Base-by-base conservation (phyloP, 2,888 invertebrate genomes). In the Nymphalis polychloros region DNA sequence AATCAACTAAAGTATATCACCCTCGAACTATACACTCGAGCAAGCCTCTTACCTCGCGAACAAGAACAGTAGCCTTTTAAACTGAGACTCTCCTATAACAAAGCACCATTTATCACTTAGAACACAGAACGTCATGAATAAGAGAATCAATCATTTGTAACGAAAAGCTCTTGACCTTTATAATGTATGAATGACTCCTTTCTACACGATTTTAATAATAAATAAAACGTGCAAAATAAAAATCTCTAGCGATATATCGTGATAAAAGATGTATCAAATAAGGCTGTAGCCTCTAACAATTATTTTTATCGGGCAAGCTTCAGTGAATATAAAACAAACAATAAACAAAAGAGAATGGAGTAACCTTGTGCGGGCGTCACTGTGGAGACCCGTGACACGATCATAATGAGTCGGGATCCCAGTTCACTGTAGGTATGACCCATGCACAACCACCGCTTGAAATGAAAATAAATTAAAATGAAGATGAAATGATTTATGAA, bases 361-460 rank as follows among this genome's bases (percentile, higher is more conserved):
- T 74, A 73, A 74, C 74, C 73, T 73, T 73, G 71, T 59, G 67
- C 59, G 63, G 72, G 64, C 67, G 70, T 67, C 67, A 66, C 55
- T 53, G 61, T 66, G 67, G 64, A 63, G 63, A 62, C 61, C 59
- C 53, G 67, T 65, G 70, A 72, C 63, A 64, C 41, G 67, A 71
- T 67, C 84, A 89, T 85, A 90, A 82, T 73, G 88, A 84, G 73
- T 83, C 84, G 53, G 88, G 88, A 76, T 92, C 85, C 92, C 92
- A 92, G 70, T 83, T 81, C 82, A 92, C 85, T 46, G 87, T 81
- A 71, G 90, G 90, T 76, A 92, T 90, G 73, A 88, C 84, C 92
- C 92, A 92, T 55, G 91, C 84, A 77, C 89, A 89, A 77, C 84
- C 80, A 69, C 82, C 79, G 75, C 86, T 90, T 84, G 64, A 78